Conservation (phyloP, 2,797 vertebrate genomes). For the Odontamblyopus rebecca region DNA sequence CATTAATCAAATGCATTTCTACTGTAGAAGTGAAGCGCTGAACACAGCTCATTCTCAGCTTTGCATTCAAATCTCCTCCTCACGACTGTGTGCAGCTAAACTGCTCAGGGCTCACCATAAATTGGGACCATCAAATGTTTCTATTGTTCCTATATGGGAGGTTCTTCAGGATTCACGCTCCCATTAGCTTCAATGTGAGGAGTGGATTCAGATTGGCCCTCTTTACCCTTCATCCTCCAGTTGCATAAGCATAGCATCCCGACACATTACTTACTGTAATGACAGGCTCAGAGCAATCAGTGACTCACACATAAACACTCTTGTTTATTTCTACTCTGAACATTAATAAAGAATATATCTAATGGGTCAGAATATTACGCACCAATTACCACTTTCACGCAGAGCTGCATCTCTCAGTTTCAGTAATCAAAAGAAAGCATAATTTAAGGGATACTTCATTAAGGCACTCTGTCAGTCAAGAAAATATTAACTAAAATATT, state of each 20-base stretch:
- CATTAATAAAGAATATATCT: not conserved
- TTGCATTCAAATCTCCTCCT: constrained; percentile 39
- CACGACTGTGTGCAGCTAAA: constrained; percentile 22
- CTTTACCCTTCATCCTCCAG: constrained; percentile 1
- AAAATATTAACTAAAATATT: too few relatives aligned
- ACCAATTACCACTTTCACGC: not conserved
- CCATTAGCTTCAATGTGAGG: constrained; percentile 29
- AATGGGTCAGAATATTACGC: constrained; percentile 3
- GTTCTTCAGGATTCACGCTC: constrained; percentile 26
- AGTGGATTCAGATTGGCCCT: constrained; percentile 13
- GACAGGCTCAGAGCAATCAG: not conserved
- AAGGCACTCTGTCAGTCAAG: not conserved
- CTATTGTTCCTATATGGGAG: constrained; percentile 17
- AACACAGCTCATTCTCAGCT: constrained; percentile 28
- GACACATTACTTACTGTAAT: not conserved
- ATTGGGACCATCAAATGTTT: constrained; percentile 35
- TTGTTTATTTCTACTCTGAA: constrained; percentile 5
- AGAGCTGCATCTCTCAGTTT: not conserved
- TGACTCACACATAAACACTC: constrained; percentile 6
- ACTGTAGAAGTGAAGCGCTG: constrained; percentile 29
- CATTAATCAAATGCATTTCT: constrained; percentile 60
- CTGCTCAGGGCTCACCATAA: constrained; percentile 32
- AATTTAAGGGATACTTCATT: not conserved
- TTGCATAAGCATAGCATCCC: not conserved
- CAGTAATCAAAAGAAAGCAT: not conserved